These are phyloP conservation scores for Pachyseris speciosa DNA, from an alignment of 64 coral and sea anemone genomes.

Conservation along the genomic window DNA sequence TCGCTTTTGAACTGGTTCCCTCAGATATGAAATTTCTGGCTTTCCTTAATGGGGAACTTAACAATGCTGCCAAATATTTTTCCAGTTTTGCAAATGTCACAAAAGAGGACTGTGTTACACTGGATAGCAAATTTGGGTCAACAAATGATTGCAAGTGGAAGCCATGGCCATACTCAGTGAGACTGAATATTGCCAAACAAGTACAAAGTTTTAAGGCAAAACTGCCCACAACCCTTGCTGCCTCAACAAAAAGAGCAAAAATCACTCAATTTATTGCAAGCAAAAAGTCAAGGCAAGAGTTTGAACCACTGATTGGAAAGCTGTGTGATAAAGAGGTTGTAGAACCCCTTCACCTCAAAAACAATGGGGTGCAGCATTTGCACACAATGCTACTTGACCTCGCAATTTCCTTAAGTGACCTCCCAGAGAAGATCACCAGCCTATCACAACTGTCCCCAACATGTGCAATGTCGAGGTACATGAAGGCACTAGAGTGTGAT, in stretches of 20 bases:
- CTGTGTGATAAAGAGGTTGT: too few species aligned
- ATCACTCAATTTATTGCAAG: background rate
- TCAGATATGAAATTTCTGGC: slow-evolving; percentile 17
- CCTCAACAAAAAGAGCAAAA: background rate
- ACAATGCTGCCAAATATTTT: slow-evolving; percentile 19
- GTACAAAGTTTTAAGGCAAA: too few species aligned
- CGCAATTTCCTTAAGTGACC: too few species aligned
- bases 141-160: background rate
- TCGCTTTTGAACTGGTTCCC: slow-evolving; percentile 54
- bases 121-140: background rate
- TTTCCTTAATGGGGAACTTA: slow-evolving; percentile 11
- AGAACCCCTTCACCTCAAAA: too few species aligned
- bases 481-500: too few species aligned
- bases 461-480: too few species aligned
- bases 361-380: too few species aligned
- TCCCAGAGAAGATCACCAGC: too few species aligned
- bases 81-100: slow-evolving; percentile 3
- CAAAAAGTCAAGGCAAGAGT: background rate
- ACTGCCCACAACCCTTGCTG: background rate
- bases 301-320: too few species aligned
- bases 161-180: slow-evolving; percentile 24
- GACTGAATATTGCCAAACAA: background rate
- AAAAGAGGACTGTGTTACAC: background rate
- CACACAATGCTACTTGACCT: too few species aligned
- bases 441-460: too few species aligned